Percentiles rank a stretch among this genome's conserved stretches.
Evolutionary conservation across 2,113 vertebrate genomes (phyloP).

Genomic region (Notarius lentiginosus): DNA sequence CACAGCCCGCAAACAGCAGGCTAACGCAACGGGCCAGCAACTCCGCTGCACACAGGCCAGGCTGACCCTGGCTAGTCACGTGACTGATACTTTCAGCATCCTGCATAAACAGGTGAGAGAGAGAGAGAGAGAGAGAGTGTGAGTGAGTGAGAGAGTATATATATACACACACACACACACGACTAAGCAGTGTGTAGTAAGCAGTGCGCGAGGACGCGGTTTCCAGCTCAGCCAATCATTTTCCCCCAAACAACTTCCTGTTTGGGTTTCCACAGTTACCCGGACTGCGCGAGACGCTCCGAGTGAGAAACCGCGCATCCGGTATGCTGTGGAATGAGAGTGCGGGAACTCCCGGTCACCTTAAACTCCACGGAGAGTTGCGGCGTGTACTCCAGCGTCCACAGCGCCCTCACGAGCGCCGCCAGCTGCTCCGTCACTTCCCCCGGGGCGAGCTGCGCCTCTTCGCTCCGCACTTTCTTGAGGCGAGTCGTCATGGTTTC

Average conservation of each 20-base stretch:
- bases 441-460: constrained; percentile 67
- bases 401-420: constrained; percentile 90
- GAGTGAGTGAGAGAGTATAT: no score
- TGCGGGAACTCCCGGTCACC: constrained; percentile 66
- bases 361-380: constrained; percentile 98
- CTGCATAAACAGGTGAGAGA: neutral
- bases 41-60: neutral
- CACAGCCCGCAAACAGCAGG: neutral
- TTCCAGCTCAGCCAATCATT: neutral
- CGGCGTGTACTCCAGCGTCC: constrained; percentile 97
- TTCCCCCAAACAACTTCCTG: neutral
- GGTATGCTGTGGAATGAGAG: neutral
- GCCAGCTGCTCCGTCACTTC: constrained; percentile 97
- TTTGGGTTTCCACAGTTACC: constrained; percentile 10
- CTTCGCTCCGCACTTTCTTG: constrained; percentile 64
- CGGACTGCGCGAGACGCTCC: neutral
- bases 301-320: no score
- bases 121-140: no score
- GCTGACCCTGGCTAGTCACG: neutral
- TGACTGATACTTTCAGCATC: neutral
- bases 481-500: constrained; percentile 66
- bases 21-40: constrained; percentile 4
- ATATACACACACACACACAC: no score
- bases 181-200: neutral
- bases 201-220: neutral